Conservation (phyloP, 1,140 invertebrate species). For the Coelopa frigida region DNA sequence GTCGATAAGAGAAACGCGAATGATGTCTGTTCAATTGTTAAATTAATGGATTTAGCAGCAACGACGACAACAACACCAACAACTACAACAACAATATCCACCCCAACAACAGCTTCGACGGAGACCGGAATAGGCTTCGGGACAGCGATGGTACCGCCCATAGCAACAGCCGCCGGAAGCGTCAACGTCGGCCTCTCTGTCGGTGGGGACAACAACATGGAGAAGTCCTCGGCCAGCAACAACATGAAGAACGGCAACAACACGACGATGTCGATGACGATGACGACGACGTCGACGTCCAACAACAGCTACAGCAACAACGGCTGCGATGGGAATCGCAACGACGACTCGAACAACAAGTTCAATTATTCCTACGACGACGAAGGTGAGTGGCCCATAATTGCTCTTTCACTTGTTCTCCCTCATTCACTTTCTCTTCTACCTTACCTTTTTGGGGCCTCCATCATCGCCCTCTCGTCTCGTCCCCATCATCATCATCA, state of each 20-base stretch:
- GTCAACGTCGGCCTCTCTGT: conserved; percentile 19
- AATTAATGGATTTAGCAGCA: conserved; percentile 28
- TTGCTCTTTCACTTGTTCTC: too few relatives aligned
- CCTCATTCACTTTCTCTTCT: too few relatives aligned
- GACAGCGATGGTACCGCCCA: neutral
- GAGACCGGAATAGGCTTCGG: neutral
- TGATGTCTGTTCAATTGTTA: conserved; percentile 31
- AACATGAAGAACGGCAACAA: conserved; percentile 10
- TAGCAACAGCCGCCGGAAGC: neutral
- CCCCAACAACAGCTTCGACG: too few relatives aligned
- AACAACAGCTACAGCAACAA: conserved; percentile 12
- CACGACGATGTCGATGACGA: neutral
- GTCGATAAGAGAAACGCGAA: conserved; percentile 41
- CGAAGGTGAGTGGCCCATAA: too few relatives aligned
- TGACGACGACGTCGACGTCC: neutral
- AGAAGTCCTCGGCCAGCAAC: too few relatives aligned
- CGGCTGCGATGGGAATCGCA: conserved; percentile 34
- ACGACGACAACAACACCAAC: conserved; percentile 13
- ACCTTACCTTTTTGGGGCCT: too few relatives aligned
- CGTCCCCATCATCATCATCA: too few relatives aligned
- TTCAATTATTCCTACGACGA: conserved; percentile 15
- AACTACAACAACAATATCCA: conserved; percentile 18
- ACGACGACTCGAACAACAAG: conserved; percentile 31
- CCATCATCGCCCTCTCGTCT: too few relatives aligned
- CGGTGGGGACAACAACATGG: conserved; percentile 23